Conservation (phyloP, 2,888 invertebrate species). For the Ornithoptera priamus region DNA sequence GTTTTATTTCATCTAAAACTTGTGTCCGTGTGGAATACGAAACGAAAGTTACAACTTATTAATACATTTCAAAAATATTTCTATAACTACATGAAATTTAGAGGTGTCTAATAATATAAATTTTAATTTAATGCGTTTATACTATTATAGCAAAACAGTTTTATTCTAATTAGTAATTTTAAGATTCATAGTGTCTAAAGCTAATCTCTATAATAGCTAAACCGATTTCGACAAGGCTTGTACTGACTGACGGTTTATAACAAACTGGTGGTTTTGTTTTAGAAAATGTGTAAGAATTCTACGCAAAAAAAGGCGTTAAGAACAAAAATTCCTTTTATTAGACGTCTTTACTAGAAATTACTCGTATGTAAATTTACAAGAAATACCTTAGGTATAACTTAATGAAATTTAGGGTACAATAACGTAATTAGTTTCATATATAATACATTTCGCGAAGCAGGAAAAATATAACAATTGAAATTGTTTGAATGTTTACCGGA, state of each 20-base stretch:
- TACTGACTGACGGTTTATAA: not conserved
- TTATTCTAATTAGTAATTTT: no score
- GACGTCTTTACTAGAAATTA: not conserved
- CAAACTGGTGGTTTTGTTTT: not conserved
- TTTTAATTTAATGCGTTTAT: not conserved
- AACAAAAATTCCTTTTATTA: not conserved
- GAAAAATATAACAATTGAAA: no score
- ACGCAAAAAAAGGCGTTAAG: not conserved
- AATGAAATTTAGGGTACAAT: constrained; percentile 33
- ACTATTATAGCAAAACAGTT: no score
- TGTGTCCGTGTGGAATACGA: constrained; percentile 56
- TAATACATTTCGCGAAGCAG: no score
- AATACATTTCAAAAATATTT: not conserved
- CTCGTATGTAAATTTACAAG: not conserved
- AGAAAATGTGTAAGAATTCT: not conserved
- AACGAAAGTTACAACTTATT: constrained; percentile 45
- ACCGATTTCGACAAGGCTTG: not conserved
- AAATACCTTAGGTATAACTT: not conserved
- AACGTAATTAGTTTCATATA: constrained; percentile 44
- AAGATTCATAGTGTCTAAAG: not conserved
- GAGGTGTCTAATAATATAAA: not conserved
- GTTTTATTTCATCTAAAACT: constrained; percentile 50
- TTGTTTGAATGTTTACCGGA: no score
- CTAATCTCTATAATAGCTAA: not conserved
- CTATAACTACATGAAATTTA: not conserved